These are phyloP conservation scores for Tupaia tana DNA, from an alignment of 2,113 vertebrate genomes.

Conservation along the genomic window DNA sequence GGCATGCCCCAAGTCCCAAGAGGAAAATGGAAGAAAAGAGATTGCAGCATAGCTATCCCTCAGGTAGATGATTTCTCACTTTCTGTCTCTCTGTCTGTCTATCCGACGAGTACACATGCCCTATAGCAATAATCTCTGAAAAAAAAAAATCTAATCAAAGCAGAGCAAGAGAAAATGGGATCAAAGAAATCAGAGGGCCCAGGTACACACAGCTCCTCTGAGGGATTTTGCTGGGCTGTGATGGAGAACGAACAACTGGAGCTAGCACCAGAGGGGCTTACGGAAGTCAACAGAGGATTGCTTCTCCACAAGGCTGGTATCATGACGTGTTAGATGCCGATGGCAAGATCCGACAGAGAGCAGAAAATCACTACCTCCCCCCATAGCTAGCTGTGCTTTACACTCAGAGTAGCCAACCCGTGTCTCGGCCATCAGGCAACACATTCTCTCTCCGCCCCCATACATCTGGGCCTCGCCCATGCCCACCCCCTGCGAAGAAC, in stretches of 20 bases:
- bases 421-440: neutral
- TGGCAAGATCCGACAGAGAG: neutral
- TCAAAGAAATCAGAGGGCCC: neutral
- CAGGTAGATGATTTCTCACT: too few species aligned
- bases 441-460: neutral
- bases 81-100: too few species aligned
- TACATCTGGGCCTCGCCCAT: fast-evolving
- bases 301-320: neutral
- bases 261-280: fast-evolving
- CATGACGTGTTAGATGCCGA: neutral
- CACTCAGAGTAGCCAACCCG: neutral
- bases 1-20: too few species aligned
- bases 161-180: neutral
- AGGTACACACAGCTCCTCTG: fast-evolving
- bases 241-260: neutral
- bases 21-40: too few species aligned
- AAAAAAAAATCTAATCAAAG: neutral
- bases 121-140: too few species aligned
- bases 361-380: neutral
- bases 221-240: neutral
- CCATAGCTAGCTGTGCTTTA: neutral
- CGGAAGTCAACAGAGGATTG: neutral
- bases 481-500: neutral
- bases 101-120: too few species aligned
- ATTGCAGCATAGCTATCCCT: too few species aligned